Evolutionary conservation across 2,888 invertebrate genomes (phyloP), one percentile per base, ranked within the genome.

Genomic region (Dolomedes plantarius): DNA sequence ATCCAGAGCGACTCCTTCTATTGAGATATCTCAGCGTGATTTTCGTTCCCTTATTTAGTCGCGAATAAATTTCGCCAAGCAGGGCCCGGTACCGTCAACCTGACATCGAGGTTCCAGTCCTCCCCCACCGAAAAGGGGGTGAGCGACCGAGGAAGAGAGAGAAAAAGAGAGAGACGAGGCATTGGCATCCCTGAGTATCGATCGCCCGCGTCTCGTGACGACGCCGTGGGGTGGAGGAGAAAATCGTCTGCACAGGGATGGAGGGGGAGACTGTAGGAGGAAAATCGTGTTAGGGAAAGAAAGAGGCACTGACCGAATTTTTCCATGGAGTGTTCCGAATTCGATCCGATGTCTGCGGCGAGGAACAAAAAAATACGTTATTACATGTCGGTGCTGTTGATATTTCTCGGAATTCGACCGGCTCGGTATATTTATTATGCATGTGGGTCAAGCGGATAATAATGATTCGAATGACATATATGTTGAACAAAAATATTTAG

Each of bases 111-210:
- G 13, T 23, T 16, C 23, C 56, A 6, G 2, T 19, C 50, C 39
- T 75, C 31, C 50, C 50, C 46, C 31, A 68, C 9, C 0, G 19
- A 13, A 69, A 69, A 41, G 75, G n/a, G 62, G 81, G 81, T 81
- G 65, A 81, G 68, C 81, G 81, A 81, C 81, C 81, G 81, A 75
- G 32, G 23, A 50, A 64, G 19, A 19, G 32, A 1, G 46, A 31
- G 39, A n/a, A n/a, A n/a, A n/a, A n/a, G n/a, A n/a, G n/a, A n/a
- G n/a, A n/a, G n/a, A n/a, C n/a, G n/a, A n/a, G n/a, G 77, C 78
- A 78, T 69, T 29, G 39, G 19, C 41, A 41, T 69, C 39, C 65
- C 31, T n/a, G 28, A 29, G 32, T 62, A 78, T 78, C 64, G 71
- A 71, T 64, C 46, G 32, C 27, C 1, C 50, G 29, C 11, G 23